Conservation (phyloP, 2,113 vertebrate species). For the Mola mola region DNA sequence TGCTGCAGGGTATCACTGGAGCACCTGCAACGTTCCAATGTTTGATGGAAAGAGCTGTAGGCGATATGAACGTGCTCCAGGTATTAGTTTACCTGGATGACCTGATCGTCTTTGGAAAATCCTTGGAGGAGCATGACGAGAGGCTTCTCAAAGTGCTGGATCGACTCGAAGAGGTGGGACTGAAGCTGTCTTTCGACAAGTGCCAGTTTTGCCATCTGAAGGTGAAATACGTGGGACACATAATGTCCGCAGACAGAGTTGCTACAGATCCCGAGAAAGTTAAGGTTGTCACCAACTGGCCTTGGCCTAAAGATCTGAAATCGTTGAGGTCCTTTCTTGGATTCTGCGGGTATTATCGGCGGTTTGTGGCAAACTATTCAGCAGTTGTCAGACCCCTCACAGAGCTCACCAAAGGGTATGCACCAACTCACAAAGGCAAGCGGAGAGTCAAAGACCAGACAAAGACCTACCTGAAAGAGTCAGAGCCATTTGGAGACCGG, state of each 20-base stretch:
- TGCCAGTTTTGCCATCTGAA: not conserved
- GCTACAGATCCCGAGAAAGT: slow-evolving; percentile 1
- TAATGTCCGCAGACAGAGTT: not conserved
- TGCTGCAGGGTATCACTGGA: not conserved
- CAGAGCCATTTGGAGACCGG: not conserved
- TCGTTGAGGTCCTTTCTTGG: not conserved
- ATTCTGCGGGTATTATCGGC: too few relatives aligned
- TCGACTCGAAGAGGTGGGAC: not conserved
- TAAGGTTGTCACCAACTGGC: not conserved
- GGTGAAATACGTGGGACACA: not conserved
- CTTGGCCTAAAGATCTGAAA: not conserved
- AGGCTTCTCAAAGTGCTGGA: not conserved
- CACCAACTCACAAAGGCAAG: not conserved
- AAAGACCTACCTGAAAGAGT: too few relatives aligned
- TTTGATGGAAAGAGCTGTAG: not conserved
- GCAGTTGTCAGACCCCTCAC: too few relatives aligned
- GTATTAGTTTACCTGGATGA: slow-evolving; percentile 9
- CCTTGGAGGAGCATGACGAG: slow-evolving; percentile 9
- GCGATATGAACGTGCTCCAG: slow-evolving; percentile 3
- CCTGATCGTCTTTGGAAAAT: slow-evolving; percentile 3
- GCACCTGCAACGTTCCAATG: slow-evolving; percentile 19
- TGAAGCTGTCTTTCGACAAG: not conserved
- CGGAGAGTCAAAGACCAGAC: too few relatives aligned
- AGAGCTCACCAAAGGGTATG: not conserved
- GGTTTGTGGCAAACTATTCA: too few relatives aligned